phyloP scores from a whole-genome alignment of 1,140 invertebrate species.

The Ceratosolen solmsi region DNA sequence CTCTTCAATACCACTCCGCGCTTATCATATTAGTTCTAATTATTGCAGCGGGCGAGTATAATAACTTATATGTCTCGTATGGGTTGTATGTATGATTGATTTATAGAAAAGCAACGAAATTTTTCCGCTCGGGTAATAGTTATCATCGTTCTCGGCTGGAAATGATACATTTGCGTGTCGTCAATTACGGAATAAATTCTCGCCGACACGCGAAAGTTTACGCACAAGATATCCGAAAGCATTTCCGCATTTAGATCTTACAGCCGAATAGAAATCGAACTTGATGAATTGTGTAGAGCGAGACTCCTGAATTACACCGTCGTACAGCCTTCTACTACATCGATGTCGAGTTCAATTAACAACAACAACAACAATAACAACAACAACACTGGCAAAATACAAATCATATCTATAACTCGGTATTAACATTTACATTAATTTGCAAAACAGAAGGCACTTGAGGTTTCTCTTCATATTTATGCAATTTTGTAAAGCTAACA shows the following conservation, averaged over 20 bases:
- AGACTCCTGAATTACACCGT: too few species aligned
- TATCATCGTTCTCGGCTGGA: background rate
- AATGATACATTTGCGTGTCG: background rate
- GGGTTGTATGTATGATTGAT: too few species aligned
- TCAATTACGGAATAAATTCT: background rate
- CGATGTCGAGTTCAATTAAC: too few species aligned
- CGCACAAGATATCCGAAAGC: background rate
- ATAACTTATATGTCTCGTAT: too few species aligned
- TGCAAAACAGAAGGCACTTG: too few species aligned
- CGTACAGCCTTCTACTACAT: too few species aligned
- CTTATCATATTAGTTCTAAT: background rate
- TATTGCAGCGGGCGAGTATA: background rate
- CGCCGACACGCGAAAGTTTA: slow-evolving; percentile 6
- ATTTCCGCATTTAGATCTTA: background rate
- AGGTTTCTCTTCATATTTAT: background rate
- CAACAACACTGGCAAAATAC: too few species aligned
- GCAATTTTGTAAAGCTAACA: background rate
- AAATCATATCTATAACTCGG: too few species aligned
- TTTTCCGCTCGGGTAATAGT: background rate
- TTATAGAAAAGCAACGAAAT: too few species aligned
- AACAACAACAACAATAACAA: too few species aligned
- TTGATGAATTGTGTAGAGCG: background rate
- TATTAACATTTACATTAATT: too few species aligned
- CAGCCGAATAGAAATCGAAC: background rate
- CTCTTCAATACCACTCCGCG: too few species aligned